Evolutionary conservation across 2,797 vertebrate genomes (phyloP).

Genomic region (Brachyalestes nurse): DNA sequence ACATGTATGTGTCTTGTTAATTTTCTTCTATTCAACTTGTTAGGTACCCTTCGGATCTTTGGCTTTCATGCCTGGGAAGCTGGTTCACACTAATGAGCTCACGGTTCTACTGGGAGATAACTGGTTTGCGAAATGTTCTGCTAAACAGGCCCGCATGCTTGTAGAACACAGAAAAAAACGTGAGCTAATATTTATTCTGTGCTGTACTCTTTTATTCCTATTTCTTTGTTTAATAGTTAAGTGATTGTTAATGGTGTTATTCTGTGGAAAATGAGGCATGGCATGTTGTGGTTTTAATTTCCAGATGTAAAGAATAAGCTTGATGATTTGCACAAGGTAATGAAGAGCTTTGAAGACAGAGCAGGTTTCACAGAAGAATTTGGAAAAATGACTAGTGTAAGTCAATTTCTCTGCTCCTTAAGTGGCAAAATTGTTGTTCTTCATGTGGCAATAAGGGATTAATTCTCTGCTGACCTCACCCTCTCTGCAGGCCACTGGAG

Average conservation of each 20-base stretch:
- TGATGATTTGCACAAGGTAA: constrained; percentile 86
- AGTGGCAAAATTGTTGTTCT: background rate
- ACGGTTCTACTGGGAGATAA: constrained; percentile 95
- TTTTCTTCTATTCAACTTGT: constrained; percentile 13
- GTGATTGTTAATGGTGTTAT: background rate
- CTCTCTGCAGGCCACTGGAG: constrained; percentile 81
- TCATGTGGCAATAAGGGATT: background rate
- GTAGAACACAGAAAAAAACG: constrained; percentile 92
- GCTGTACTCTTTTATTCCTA: background rate
- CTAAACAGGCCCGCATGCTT: constrained; percentile 88
- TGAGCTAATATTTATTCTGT: constrained; percentile 72
- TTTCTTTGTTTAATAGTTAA: background rate
- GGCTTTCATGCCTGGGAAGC: constrained; percentile 92
- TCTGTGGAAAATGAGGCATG: background rate
- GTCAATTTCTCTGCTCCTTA: constrained; percentile 53
- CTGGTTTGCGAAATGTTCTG: constrained; percentile 96
- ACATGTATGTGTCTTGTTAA: background rate
- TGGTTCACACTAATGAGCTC: constrained; percentile 95
- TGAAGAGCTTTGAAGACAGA: constrained; percentile 91
- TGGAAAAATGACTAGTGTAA: constrained; percentile 83
- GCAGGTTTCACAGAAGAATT: constrained; percentile 87
- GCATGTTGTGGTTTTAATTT: constrained; percentile 41
- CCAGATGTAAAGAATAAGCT: constrained; percentile 89
- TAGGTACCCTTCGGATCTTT: constrained; percentile 95
- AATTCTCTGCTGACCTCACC: constrained; percentile 36